phyloP scores from a whole-genome alignment of 1,140 invertebrate genomes.

The Drosophila auraria region DNA sequence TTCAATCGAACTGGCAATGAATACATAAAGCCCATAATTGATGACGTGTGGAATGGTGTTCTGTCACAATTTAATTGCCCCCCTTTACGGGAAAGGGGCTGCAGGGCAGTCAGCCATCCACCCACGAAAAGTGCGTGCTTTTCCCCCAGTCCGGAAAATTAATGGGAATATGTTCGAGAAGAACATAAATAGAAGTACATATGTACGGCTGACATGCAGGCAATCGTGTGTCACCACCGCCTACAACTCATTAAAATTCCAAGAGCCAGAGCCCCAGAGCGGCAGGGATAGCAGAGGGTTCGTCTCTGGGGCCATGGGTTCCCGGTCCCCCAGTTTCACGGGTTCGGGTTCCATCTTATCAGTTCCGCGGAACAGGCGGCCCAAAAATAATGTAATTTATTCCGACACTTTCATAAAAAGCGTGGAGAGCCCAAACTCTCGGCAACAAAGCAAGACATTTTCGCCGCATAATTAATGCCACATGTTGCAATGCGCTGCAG shows the following conservation, averaged over 20 bases:
- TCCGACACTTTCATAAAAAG: constrained; percentile 82
- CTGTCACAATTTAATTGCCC: constrained; percentile 67
- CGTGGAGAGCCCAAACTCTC: constrained; percentile 61
- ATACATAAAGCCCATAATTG: constrained; percentile 58
- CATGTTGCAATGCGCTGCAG: constrained; percentile 74
- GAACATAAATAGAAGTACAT: constrained; percentile 52
- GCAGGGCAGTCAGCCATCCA: constrained; percentile 12
- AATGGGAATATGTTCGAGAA: constrained; percentile 59
- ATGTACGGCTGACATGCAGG: constrained; percentile 32
- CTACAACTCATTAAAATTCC: constrained; percentile 62
- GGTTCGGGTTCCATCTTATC: constrained; percentile 44
- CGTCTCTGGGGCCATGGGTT: constrained; percentile 4
- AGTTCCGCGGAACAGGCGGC: constrained; percentile 47
- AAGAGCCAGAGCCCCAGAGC: constrained; percentile 25
- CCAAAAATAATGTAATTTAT: constrained; percentile 82
- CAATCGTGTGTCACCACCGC: constrained; percentile 44
- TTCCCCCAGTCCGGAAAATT: constrained; percentile 36
- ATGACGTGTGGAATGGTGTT: constrained; percentile 66
- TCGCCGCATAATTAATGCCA: constrained; percentile 83
- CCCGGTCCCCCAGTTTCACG: constrained; percentile 6
- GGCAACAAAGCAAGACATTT: constrained; percentile 82
- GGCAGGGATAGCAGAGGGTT: constrained; percentile 17
- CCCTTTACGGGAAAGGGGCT: constrained; percentile 16
- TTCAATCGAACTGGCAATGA: constrained; percentile 49
- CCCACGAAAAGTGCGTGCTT: constrained; percentile 48